Percentiles rank a stretch among this genome's conserved stretches.
These are phyloP conservation scores for Zygaena filipendulae DNA, from an alignment of 2,888 invertebrate genomes.

Conservation along the genomic window DNA sequence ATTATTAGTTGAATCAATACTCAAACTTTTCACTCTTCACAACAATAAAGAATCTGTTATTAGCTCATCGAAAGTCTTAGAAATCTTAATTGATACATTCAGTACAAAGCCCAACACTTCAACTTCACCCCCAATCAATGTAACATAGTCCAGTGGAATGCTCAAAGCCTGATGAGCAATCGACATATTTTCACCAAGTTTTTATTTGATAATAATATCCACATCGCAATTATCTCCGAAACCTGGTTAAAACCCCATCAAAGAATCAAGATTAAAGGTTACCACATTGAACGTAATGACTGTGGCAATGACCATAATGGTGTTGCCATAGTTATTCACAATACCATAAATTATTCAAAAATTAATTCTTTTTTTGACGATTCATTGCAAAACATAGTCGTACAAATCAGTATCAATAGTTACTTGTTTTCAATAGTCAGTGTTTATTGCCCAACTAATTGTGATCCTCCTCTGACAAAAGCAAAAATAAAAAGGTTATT, in stretches of 20 bases:
- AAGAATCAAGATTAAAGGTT: not conserved
- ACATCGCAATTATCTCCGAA: conserved; percentile 1
- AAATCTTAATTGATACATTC: conserved; percentile 1
- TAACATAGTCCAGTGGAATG: conserved; percentile 10
- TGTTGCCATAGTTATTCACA: conserved; percentile 6
- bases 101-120: no score
- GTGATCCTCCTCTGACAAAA: conserved; percentile 2
- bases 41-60: conserved; percentile 5
- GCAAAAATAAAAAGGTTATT: conserved; percentile 4
- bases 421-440: conserved; percentile 6
- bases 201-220: conserved; percentile 2
- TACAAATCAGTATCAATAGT: not conserved
- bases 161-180: conserved; percentile 6
- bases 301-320: conserved; percentile 3
- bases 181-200: conserved; percentile 2
- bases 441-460: conserved; percentile 5
- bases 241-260: conserved; percentile 3
- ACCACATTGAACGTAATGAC: not conserved
- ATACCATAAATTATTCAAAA: conserved; percentile 1
- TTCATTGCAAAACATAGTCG: conserved; percentile 2
- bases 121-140: no score
- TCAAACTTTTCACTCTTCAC: conserved; percentile 4
- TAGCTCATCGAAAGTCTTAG: conserved; percentile 4
- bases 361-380: conserved; percentile 5
- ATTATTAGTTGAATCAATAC: not conserved